A percentile compares a stretch with the other conserved stretches of the same genome.
phyloP scores from a whole-genome alignment of 1,140 invertebrate genomes.

The Ridgeia piscesae region DNA sequence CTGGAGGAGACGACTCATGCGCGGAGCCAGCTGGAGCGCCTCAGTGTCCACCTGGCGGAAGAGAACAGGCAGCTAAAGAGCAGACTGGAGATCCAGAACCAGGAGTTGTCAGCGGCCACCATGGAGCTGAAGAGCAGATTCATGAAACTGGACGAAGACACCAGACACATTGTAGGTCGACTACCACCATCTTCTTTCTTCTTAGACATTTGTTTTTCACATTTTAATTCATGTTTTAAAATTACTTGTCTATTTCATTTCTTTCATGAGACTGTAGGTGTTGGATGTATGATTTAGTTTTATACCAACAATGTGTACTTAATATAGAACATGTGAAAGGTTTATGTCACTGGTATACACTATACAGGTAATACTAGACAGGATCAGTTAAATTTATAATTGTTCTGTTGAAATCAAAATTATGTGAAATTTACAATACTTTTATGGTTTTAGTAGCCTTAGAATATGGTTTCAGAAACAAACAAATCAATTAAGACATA shows the following conservation, averaged over 20 bases:
- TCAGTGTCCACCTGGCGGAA: conserved; percentile 44
- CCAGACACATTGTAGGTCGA: conserved; percentile 29
- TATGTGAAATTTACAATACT: no score
- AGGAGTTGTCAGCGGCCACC: conserved; percentile 39
- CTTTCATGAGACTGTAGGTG: no score
- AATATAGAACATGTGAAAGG: no score
- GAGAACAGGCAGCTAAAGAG: conserved; percentile 44
- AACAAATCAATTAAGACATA: not conserved
- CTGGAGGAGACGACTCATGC: conserved; percentile 42
- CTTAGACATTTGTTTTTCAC: no score
- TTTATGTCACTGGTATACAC: no score
- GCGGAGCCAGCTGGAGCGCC: conserved; percentile 46
- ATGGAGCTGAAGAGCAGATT: conserved; percentile 46
- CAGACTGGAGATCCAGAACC: conserved; percentile 45
- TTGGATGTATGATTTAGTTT: no score
- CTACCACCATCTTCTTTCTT: not conserved
- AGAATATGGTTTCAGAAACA: not conserved
- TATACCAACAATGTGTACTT: no score
- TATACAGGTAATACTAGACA: no score
- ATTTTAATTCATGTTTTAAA: no score
- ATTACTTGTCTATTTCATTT: no score
- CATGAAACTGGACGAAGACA: conserved; percentile 52
- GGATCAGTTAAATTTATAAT: no score
- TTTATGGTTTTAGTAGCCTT: not conserved
- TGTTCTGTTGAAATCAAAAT: no score